These are phyloP conservation scores for Poicephalus gulielmi DNA, from an alignment of 2,113 vertebrate genomes.

Conservation along the genomic window DNA sequence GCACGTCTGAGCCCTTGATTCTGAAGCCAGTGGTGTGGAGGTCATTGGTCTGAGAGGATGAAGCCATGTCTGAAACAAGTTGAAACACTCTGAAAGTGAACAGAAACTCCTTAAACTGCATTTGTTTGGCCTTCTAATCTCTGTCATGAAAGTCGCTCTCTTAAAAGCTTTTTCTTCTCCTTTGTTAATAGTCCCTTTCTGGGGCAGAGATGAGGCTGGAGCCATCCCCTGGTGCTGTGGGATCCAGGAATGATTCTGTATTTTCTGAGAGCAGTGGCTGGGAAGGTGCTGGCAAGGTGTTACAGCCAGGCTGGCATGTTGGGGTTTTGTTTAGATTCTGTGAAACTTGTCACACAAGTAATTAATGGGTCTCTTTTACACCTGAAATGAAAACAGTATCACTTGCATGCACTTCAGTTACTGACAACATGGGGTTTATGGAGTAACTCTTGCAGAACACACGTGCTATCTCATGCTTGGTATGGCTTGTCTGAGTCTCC, in stretches of 20 bases:
- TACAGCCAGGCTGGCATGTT: background rate
- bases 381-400: background rate
- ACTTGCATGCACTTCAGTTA: rapidly evolving
- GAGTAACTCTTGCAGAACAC: background rate
- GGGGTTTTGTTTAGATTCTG: background rate
- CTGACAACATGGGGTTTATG: background rate
- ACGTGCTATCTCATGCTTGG: rapidly evolving
- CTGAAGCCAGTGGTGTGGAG: background rate
- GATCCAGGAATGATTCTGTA: background rate
- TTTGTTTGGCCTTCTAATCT: background rate
- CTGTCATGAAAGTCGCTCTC: background rate
- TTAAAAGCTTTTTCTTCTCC: background rate
- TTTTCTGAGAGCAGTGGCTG: background rate
- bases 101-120: background rate
- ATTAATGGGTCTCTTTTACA: background rate
- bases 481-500: background rate
- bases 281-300: rapidly evolving
- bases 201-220: background rate
- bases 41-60: background rate
- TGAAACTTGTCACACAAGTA: background rate
- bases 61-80: background rate
- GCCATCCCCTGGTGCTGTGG: background rate
- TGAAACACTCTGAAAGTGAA: background rate
- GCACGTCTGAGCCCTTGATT: background rate
- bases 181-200: background rate